Evolutionary conservation across 2,888 invertebrate species (phyloP).

Genomic region (Diplazon laetatorius): DNA sequence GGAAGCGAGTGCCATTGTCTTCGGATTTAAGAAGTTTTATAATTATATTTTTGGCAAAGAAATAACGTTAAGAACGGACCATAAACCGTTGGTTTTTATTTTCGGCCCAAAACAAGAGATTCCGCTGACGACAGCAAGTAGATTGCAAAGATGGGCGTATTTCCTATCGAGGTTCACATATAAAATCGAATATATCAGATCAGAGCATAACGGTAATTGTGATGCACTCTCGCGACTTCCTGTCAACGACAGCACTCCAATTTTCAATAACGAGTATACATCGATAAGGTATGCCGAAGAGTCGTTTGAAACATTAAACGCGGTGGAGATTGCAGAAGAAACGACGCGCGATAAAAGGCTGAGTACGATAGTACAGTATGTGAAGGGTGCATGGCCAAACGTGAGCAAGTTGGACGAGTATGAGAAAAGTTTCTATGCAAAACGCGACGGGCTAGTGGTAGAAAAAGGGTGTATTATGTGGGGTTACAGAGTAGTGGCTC

Average conservation of each 20-base stretch:
- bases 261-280: background rate
- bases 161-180: constrained; percentile 1
- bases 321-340: constrained; percentile 31
- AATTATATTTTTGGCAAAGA: constrained; percentile 16
- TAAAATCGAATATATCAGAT: constrained; percentile 29
- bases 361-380: constrained; percentile 19
- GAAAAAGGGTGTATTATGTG: background rate
- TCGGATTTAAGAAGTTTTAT: constrained; percentile 59
- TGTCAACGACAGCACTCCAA: background rate
- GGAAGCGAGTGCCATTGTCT: constrained; percentile 59
- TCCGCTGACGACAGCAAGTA: constrained; percentile 1
- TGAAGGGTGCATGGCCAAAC: constrained; percentile 21
- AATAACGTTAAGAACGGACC: constrained; percentile 19
- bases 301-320: background rate
- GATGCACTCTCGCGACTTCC: constrained; percentile 49
- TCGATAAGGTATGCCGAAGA: background rate
- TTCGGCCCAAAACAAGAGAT: constrained; percentile 8
- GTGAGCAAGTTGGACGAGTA: constrained; percentile 4
- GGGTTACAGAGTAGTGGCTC: constrained; percentile 18
- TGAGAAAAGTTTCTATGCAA: constrained; percentile 31
- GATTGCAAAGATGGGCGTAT: constrained; percentile 25
- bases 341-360: constrained; percentile 31
- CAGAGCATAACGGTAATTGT: constrained; percentile 53
- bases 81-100: constrained; percentile 17
- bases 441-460: background rate